Evolutionary conservation across 2,797 vertebrate species (phyloP).

Genomic region (Eulemur rubriventer): DNA sequence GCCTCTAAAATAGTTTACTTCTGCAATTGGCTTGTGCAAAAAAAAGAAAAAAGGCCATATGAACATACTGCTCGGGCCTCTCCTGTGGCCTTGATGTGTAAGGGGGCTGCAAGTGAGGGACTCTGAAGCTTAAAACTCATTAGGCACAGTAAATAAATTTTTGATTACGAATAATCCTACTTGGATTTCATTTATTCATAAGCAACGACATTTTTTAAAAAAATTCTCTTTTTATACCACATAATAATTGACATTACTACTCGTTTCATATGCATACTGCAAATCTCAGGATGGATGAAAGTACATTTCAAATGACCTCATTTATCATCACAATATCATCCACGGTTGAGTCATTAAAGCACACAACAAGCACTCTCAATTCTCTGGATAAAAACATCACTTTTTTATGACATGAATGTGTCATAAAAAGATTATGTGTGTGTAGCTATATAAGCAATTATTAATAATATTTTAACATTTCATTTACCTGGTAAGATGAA

Average conservation of each 20-base stretch:
- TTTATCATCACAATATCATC: background rate
- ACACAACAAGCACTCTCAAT: background rate
- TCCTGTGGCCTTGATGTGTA: background rate
- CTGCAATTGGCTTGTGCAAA: background rate
- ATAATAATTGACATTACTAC: background rate
- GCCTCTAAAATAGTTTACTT: background rate
- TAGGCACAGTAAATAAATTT: background rate
- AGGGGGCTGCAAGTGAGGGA: background rate
- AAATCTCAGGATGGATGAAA: background rate
- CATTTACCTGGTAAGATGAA: background rate
- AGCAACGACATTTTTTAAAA: background rate
- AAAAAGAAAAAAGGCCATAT: background rate
- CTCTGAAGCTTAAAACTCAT: background rate
- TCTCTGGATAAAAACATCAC: background rate
- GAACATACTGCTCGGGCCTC: background rate
- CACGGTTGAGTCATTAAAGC: background rate
- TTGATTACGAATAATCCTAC: background rate
- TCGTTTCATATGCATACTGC: background rate
- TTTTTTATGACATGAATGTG: background rate
- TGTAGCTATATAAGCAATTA: background rate
- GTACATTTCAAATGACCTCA: background rate
- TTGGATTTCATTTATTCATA: background rate
- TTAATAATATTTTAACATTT: background rate
- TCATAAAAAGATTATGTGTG: background rate
- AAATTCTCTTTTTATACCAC: slow-evolving; percentile 2